Evolutionary conservation across 2,888 invertebrate genomes (phyloP), one percentile per base, ranked within the genome.

Genomic region (Melinopterus prodromus): DNA sequence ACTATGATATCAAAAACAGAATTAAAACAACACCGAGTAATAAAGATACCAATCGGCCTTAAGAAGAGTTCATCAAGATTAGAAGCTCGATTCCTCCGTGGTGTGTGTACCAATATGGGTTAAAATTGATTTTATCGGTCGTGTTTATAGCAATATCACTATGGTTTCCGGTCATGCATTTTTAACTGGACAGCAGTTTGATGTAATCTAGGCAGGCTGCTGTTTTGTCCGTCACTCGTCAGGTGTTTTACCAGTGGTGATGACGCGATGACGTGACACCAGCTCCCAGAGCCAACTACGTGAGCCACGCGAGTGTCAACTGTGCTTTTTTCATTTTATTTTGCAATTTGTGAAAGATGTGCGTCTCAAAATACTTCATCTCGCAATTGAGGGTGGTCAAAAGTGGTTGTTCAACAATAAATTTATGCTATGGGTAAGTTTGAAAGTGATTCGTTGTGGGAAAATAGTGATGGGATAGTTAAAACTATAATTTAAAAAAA

Each of bases 41-140:
- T 26, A 26, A 26, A 26, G 26, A 26, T 26, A 26, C 26, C 26
- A 26, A 26, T 26, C 26, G 5, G 12, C 5, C 12, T 1, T 1
- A 2, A 53, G 53, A 53, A 9, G 12, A 9, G 53, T 1, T 9
- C 53, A 53, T 53, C 53, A 53, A 53, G 53, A 53, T 53, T 53
- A 4, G 53, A 71, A 26, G 5, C 15, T 12, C 71, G 71, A 36
- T 35, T 35, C 12, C 35, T 37, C 35, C 35, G 12, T n/a, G 36
- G 9, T n/a, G 16, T 36, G 37, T 6, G 35, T 15, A n/a, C 71
- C 6, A 36, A 36, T 80, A 83, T 81, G 80, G 82, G 83, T 85
- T 85, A 84, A 86, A 87, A 89, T 88, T 88, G 88, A 88, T 88
- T 88, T 88, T 87, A 85, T 86, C 72, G 76, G 15, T 16, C 85